Percentiles rank a stretch among this genome's conserved stretches.
phyloP scores from a whole-genome alignment of 2,888 invertebrate genomes.

The Nomada ferruginata region DNA sequence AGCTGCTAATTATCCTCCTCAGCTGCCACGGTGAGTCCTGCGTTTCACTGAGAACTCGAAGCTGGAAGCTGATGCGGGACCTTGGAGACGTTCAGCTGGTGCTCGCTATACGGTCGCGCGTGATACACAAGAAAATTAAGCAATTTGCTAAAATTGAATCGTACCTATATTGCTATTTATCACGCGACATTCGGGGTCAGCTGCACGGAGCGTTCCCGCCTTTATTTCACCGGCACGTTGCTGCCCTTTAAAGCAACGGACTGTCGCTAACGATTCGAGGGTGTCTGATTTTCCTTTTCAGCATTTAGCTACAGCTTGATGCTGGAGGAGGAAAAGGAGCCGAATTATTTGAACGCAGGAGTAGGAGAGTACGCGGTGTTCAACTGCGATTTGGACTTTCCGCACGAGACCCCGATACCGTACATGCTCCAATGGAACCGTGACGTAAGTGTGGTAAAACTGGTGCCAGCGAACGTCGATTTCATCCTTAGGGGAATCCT shows the following conservation, averaged over 20 bases:
- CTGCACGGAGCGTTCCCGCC: not conserved
- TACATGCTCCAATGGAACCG: slow-evolving; percentile 96
- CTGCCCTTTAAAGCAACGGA: too few relatives aligned
- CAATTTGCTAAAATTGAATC: slow-evolving; percentile 62
- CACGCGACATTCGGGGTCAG: slow-evolving; percentile 51
- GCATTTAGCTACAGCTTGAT: slow-evolving; percentile 78
- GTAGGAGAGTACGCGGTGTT: slow-evolving; percentile 92
- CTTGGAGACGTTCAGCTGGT: not conserved
- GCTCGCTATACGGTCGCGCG: slow-evolving; percentile 45
- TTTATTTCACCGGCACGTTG: not conserved
- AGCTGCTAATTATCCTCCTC: slow-evolving; percentile 59
- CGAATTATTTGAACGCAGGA: slow-evolving; percentile 87
- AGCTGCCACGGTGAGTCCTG: slow-evolving; percentile 60
- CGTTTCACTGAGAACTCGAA: not conserved
- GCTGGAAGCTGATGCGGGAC: slow-evolving; percentile 12
- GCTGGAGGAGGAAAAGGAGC: slow-evolving; percentile 81
- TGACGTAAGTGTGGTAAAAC: slow-evolving; percentile 87
- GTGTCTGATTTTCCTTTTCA: slow-evolving; percentile 51
- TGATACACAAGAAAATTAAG: slow-evolving; percentile 53
- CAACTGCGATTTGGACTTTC: slow-evolving; percentile 94
- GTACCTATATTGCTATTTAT: slow-evolving; percentile 37
- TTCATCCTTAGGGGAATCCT: too few relatives aligned
- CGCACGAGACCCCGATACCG: slow-evolving; percentile 93
- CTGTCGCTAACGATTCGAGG: too few relatives aligned
- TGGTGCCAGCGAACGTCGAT: not conserved